Percentiles rank a stretch among this genome's conserved stretches.
Evolutionary conservation across 2,797 vertebrate species (phyloP).

Genomic region (Parauchenoglanis ngamensis): DNA sequence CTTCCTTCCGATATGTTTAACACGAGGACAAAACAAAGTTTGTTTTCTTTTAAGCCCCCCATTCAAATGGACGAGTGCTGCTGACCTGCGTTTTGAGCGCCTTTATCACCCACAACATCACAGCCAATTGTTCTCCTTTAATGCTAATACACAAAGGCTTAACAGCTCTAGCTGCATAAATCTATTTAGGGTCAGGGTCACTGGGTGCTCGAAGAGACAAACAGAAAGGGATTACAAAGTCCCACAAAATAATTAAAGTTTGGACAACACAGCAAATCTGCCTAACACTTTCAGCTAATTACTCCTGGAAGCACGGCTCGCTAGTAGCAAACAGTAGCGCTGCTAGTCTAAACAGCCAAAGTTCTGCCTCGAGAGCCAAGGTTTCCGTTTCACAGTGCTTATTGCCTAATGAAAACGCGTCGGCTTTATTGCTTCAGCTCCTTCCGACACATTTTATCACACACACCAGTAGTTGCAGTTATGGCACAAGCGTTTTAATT

Average conservation of each 20-base stretch:
- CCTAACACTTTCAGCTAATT: conserved; percentile 75
- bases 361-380: conserved; percentile 62
- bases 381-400: conserved; percentile 51
- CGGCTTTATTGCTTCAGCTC: conserved; percentile 70
- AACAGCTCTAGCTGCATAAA: conserved; percentile 67
- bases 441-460: conserved; percentile 71
- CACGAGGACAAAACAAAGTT: conserved; percentile 62
- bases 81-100: conserved; percentile 70
- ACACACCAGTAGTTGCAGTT: conserved; percentile 79
- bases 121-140: conserved; percentile 57
- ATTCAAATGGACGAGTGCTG: conserved; percentile 69
- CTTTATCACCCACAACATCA: conserved; percentile 73
- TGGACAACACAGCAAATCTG: conserved; percentile 66
- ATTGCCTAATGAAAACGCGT: conserved; percentile 67
- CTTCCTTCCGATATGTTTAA: conserved; percentile 62
- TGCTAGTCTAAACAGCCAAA: conserved; percentile 63
- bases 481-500: conserved; percentile 80
- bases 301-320: conserved; percentile 74
- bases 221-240: conserved; percentile 58
- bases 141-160: conserved; percentile 68
- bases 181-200: conserved; percentile 60
- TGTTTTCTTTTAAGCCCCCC: conserved; percentile 73
- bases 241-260: conserved; percentile 57
- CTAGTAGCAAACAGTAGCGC: conserved; percentile 78
- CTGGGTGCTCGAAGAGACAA: conserved; percentile 57